Evolutionary conservation across 2,888 invertebrate species (phyloP).

Genomic region (Thysanoteuthis rhombus): DNA sequence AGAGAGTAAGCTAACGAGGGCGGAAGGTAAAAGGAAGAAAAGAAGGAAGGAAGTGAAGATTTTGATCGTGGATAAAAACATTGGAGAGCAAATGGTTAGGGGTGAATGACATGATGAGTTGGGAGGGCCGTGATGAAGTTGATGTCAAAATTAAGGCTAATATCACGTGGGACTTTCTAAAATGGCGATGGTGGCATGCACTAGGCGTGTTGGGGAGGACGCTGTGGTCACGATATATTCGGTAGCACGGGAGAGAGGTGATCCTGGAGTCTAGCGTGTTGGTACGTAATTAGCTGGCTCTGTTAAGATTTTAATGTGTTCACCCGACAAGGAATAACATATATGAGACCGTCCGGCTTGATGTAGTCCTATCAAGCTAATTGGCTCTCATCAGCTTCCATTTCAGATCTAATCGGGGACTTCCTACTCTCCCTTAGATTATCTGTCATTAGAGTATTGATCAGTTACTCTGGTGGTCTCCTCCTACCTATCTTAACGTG

Average conservation of each 20-base stretch:
- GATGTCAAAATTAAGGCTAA: neutral
- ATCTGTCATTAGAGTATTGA: neutral
- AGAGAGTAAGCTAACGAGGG: no score
- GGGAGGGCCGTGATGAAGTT: neutral
- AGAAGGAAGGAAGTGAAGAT: no score
- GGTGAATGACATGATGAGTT: neutral
- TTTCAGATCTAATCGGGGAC: neutral
- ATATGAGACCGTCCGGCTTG: neutral
- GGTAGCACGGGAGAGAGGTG: neutral
- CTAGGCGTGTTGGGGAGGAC: neutral
- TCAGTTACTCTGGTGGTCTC: neutral
- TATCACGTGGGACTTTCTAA: neutral
- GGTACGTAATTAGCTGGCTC: neutral
- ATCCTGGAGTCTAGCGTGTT: neutral
- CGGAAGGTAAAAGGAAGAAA: no score
- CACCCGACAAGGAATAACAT: neutral
- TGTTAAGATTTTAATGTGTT: neutral
- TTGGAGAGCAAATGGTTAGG: neutral
- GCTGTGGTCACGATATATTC: neutral
- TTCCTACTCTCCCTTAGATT: neutral
- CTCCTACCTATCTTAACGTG: neutral
- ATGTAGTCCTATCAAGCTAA: neutral
- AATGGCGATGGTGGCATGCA: neutral
- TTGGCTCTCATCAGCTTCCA: neutral
- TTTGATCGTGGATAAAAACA: neutral